Evolutionary conservation across 1,140 invertebrate species (phyloP).

Genomic region (Magallana angulata): DNA sequence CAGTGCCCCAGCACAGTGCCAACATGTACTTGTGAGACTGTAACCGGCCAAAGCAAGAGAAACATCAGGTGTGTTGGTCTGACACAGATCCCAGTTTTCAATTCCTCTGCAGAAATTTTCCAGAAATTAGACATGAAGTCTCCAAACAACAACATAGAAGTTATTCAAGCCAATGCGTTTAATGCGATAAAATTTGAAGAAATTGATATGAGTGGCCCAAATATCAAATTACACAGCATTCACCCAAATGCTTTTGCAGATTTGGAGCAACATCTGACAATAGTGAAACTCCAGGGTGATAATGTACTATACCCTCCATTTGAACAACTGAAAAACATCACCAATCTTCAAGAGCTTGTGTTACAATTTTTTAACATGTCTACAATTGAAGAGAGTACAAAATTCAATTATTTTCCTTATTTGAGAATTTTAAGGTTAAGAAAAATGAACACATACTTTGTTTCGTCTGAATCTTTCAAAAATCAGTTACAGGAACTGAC

Average conservation of each 20-base stretch:
- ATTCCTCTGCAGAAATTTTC: neutral
- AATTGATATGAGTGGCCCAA: constrained; percentile 57
- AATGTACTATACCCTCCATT: constrained; percentile 39
- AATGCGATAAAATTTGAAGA: constrained; percentile 62
- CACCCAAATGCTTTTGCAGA: constrained; percentile 57
- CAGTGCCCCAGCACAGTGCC: neutral
- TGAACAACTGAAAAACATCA: constrained; percentile 51
- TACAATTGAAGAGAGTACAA: constrained; percentile 14
- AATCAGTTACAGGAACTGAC: no score
- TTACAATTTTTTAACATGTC: constrained; percentile 60
- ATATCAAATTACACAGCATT: neutral
- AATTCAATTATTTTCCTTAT: constrained; percentile 5
- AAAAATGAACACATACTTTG: no score
- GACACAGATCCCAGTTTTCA: neutral
- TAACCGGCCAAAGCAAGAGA: neutral
- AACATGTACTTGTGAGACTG: neutral
- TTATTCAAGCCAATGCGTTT: constrained; percentile 66
- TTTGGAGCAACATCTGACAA: neutral
- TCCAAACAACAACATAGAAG: constrained; percentile 57
- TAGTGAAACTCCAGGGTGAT: constrained; percentile 62
- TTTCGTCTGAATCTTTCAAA: no score
- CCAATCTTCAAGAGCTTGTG: constrained; percentile 57
- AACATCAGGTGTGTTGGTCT: neutral
- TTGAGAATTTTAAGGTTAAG: no score
- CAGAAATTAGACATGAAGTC: neutral